Evolutionary conservation across 2,797 vertebrate genomes (phyloP), one percentile per base, ranked within the genome.

Genomic region (Catamblyrhynchus diadema): DNA sequence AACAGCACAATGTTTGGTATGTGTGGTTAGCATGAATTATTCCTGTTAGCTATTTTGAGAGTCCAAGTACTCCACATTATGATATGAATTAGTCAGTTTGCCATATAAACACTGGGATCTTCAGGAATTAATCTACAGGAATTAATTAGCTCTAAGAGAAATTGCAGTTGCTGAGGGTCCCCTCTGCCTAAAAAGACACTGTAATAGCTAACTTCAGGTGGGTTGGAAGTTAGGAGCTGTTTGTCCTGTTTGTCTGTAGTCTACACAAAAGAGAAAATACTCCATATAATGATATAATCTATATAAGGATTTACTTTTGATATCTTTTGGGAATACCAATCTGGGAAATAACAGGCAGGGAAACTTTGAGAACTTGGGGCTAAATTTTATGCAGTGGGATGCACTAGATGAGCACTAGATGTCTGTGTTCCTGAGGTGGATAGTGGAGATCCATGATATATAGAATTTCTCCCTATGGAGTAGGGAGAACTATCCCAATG

Each of bases 11-110:
- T 47, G 41, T 70, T 93, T 86, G 62, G 64, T 90, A 88, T 71
- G 60, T 88, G 86, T 88, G 95, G 94, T 94, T 94, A 71, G n/a
- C 48, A 30, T 74, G 54, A 45, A 56, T 88, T 82, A 74, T 47
- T 92, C 48, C 33, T 82, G 21, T 64, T 20, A 77, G 24, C 14
- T 89, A 65, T 83, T 94, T 61, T 45, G 23, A 65, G 45, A 62
- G 45, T 50, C 48, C 61, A 48, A 35, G 37, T 73, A 73, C 17
- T 72, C 15, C 21, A 65, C 35, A 42, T 65, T 57, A 21, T 32
- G 27, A 30, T 33, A 50, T 1, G 10, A 6, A 18, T 87, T 85
- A 80, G 64, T 80, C 56, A 74, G 25, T 70, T 79, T 70, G 33
- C 8, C 18, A 3, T 45, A 18, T 33, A 69, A 64, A 1, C 2